Evolutionary conservation across 2,113 vertebrate species (phyloP).

Genomic region (Rhinolophus ferrumequinum): DNA sequence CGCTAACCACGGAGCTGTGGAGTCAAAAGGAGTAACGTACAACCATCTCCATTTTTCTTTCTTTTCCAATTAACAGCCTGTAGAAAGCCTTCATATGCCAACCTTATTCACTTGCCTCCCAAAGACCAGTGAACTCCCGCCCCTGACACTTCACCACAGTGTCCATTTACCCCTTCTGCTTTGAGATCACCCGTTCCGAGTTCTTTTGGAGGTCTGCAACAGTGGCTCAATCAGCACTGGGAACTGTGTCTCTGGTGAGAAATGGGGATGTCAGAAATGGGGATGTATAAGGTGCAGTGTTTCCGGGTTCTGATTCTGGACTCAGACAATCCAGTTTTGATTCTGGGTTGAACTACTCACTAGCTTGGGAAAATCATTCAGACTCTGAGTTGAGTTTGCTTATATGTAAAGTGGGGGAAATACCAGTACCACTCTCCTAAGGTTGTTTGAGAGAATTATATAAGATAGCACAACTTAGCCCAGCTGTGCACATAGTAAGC

Average conservation of each 20-base stretch:
- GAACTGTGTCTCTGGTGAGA: not conserved
- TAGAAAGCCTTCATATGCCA: not conserved
- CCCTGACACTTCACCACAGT: not conserved
- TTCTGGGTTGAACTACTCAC: not conserved
- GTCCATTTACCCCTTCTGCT: not conserved
- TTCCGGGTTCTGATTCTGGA: not conserved
- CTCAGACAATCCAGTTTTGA: not conserved
- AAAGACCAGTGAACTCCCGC: not conserved
- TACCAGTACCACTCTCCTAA: not conserved
- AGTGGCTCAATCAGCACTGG: no score
- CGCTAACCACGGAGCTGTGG: not conserved
- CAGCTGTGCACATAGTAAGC: not conserved
- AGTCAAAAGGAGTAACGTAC: not conserved
- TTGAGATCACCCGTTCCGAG: not conserved
- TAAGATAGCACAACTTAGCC: not conserved
- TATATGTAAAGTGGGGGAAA: not conserved
- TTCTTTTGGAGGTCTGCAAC: no score
- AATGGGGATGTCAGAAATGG: accelerated
- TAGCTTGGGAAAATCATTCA: not conserved
- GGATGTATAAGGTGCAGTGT: no score
- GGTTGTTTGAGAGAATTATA: not conserved
- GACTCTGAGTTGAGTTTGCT: not conserved
- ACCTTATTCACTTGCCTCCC: not conserved
- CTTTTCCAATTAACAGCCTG: not conserved
- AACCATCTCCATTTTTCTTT: not conserved